Evolutionary conservation across 2,113 vertebrate genomes (phyloP).

Genomic region (Cryptotis parvus): DNA sequence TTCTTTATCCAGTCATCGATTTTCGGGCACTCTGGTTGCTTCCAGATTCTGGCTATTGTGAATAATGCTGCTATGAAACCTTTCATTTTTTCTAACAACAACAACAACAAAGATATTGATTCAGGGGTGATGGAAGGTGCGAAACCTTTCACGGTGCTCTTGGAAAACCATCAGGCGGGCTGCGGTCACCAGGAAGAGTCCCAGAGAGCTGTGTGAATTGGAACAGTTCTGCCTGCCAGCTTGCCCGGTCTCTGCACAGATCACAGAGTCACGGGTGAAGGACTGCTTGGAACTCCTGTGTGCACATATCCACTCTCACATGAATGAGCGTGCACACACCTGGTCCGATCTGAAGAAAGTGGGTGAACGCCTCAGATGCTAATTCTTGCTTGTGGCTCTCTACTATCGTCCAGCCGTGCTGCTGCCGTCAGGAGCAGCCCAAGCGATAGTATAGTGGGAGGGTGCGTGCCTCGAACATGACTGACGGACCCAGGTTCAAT

Average conservation of each 20-base stretch:
- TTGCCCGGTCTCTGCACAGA: background rate
- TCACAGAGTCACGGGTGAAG: background rate
- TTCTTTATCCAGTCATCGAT: too few species aligned
- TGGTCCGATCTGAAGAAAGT: background rate
- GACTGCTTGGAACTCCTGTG: background rate
- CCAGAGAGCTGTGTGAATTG: background rate
- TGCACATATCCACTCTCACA: background rate
- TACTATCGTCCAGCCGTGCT: background rate
- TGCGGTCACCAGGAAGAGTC: background rate
- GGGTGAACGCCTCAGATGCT: background rate
- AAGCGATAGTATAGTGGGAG: background rate
- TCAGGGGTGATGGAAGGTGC: too few species aligned
- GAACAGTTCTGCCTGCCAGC: background rate
- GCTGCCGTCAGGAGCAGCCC: background rate
- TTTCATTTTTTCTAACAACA: too few species aligned
- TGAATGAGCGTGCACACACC: background rate
- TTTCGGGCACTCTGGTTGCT: too few species aligned
- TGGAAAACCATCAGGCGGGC: background rate
- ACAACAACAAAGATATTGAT: too few species aligned
- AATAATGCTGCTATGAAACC: too few species aligned
- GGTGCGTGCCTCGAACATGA: too few species aligned
- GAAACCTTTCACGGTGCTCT: background rate
- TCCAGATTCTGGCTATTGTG: too few species aligned
- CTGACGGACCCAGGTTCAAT: too few species aligned
- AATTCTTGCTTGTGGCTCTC: slow-evolving; percentile 5